Percentiles rank a stretch among this genome's conserved stretches.
phyloP scores from a whole-genome alignment of 2,888 invertebrate species.

The Petrolisthes manimaculis region DNA sequence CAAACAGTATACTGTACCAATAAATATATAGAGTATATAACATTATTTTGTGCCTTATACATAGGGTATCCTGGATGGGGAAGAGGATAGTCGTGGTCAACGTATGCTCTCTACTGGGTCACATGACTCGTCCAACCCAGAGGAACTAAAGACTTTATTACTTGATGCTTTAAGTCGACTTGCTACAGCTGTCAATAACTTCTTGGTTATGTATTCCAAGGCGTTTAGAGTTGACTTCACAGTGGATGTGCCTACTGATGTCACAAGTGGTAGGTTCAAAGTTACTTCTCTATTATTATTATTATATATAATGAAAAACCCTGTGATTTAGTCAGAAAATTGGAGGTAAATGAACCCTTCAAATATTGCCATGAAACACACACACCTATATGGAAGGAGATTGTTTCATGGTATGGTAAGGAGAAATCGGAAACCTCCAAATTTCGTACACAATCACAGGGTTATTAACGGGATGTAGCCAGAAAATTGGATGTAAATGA shows the following conservation, averaged over 20 bases:
- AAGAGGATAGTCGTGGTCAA: slow-evolving; percentile 50
- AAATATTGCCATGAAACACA: too few relatives aligned
- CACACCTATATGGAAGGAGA: too few relatives aligned
- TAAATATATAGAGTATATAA: not conserved
- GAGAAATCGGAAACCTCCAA: too few relatives aligned
- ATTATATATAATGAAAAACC: not conserved
- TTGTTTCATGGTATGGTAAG: too few relatives aligned
- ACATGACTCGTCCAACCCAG: slow-evolving; percentile 46
- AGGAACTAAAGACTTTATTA: slow-evolving; percentile 49
- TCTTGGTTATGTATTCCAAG: slow-evolving; percentile 88
- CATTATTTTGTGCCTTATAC: not conserved
- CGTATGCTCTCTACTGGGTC: slow-evolving; percentile 56
- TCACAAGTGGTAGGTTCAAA: slow-evolving; percentile 36
- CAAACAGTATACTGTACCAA: not conserved
- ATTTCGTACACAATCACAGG: too few relatives aligned
- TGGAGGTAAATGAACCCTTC: too few relatives aligned
- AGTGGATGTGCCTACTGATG: slow-evolving; percentile 71
- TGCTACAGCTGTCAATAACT: slow-evolving; percentile 58
- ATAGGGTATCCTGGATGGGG: slow-evolving; percentile 64
- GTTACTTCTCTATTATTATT: not conserved
- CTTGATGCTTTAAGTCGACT: slow-evolving; percentile 57
- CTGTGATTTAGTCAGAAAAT: too few relatives aligned
- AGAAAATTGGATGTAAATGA: too few relatives aligned
- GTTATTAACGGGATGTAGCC: too few relatives aligned
- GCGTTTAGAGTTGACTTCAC: slow-evolving; percentile 85